A percentile compares a stretch with the other conserved stretches of the same genome.
Evolutionary conservation across 2,113 vertebrate species (phyloP).

Genomic region (Sebastes schlegelii): DNA sequence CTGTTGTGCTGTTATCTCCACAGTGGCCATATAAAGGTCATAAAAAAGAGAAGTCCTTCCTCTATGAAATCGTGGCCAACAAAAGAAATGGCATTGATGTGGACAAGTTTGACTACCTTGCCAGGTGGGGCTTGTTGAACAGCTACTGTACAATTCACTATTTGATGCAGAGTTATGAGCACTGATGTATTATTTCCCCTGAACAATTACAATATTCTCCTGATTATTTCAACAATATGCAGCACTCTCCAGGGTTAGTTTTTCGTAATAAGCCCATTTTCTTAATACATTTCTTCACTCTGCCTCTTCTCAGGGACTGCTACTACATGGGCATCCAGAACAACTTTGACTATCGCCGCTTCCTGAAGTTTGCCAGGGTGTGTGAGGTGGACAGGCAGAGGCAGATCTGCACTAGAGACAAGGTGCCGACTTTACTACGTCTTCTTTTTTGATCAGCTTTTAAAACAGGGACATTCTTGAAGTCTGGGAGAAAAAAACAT

Average conservation of each 20-base stretch:
- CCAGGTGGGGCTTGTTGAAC: slow-evolving; percentile 82
- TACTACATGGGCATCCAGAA: slow-evolving; percentile 92
- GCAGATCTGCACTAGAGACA: slow-evolving; percentile 90
- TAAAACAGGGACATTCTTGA: neutral
- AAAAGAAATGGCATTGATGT: too few relatives aligned
- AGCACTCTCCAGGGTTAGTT: too few relatives aligned
- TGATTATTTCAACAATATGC: neutral
- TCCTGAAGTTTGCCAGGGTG: slow-evolving; percentile 88
- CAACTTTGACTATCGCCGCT: slow-evolving; percentile 91
- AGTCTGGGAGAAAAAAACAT: too few relatives aligned
- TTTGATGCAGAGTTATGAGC: neutral
- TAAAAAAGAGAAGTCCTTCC: slow-evolving; percentile 87
- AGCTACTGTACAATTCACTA: neutral
- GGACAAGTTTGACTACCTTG: slow-evolving; percentile 97
- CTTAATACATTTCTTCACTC: neutral
- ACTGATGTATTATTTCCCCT: neutral
- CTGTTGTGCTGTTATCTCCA: neutral
- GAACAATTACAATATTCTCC: neutral
- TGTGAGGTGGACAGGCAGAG: slow-evolving; percentile 81
- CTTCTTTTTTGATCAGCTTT: neutral
- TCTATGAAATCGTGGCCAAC: slow-evolving; percentile 95
- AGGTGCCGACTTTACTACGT: slow-evolving; percentile 80
- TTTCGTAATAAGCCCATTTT: neutral
- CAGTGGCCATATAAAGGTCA: slow-evolving; percentile 73
- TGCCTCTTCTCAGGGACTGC: slow-evolving; percentile 87